These are phyloP conservation scores for Prolemur simus DNA, from an alignment of 2,113 vertebrate species.

Conservation along the genomic window DNA sequence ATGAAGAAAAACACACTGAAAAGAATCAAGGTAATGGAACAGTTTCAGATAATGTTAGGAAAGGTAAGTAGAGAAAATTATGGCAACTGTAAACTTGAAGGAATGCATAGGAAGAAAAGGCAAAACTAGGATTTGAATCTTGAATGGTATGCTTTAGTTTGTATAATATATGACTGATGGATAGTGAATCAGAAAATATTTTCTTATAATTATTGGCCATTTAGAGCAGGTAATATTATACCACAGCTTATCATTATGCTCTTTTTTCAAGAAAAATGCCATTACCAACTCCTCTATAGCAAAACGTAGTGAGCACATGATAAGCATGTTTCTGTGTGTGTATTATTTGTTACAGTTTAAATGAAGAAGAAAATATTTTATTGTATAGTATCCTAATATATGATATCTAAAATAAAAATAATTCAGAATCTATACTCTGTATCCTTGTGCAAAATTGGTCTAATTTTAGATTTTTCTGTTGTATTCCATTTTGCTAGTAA, in stretches of 20 bases:
- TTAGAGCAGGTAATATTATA: neutral
- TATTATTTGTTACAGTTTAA: neutral
- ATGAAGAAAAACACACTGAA: neutral
- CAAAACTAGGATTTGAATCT: neutral
- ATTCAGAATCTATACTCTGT: neutral
- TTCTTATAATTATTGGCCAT: neutral
- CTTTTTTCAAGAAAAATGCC: neutral
- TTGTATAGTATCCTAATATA: neutral
- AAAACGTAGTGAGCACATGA: neutral
- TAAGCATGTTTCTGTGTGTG: neutral
- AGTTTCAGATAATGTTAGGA: neutral
- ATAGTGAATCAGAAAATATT: slow-evolving; percentile 3
- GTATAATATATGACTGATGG: neutral
- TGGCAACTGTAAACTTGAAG: neutral
- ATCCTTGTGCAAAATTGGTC: neutral
- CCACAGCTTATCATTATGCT: neutral
- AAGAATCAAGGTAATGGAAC: neutral
- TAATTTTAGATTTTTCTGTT: slow-evolving; percentile 7
- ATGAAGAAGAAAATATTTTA: neutral
- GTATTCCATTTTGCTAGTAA: neutral
- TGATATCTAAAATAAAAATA: neutral
- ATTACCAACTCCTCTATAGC: neutral
- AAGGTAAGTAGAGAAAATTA: neutral
- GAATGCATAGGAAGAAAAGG: neutral
- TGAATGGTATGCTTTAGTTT: neutral